phyloP scores from a whole-genome alignment of 2,888 invertebrate genomes.

The Polyommatus icarus region DNA sequence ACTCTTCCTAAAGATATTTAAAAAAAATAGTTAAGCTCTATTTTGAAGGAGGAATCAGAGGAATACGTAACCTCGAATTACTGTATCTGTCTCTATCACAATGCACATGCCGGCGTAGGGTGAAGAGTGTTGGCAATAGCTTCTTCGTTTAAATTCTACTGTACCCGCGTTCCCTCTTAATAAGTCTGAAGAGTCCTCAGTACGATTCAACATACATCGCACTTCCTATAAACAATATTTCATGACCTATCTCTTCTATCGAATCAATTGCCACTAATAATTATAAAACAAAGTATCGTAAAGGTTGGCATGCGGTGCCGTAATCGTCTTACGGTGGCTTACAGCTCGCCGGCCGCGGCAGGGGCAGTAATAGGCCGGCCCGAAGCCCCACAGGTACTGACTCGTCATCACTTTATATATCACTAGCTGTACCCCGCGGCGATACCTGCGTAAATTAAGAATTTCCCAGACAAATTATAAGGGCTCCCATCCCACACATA shows the following conservation, averaged over 20 bases:
- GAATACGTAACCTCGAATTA: too few relatives aligned
- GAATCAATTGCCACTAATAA: background rate
- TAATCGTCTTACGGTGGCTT: conserved; percentile 28
- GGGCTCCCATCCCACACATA: too few relatives aligned
- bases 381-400: conserved; percentile 9
- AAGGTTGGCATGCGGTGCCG: conserved; percentile 11
- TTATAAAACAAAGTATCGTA: conserved; percentile 22
- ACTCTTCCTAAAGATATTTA: too few relatives aligned
- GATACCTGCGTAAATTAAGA: background rate
- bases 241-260: background rate
- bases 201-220: background rate
- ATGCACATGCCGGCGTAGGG: too few relatives aligned
- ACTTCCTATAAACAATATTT: background rate
- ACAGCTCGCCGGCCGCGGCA: background rate
- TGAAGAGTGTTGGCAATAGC: too few relatives aligned
- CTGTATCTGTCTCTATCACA: too few relatives aligned
- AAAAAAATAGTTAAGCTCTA: too few relatives aligned
- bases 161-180: too few relatives aligned
- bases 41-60: too few relatives aligned
- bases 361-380: background rate
- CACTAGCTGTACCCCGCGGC: background rate
- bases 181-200: too few relatives aligned
- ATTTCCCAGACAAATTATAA: too few relatives aligned
- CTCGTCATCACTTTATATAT: conserved; percentile 1
- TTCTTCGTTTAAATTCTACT: too few relatives aligned